Conservation (phyloP, 92 coral and sea anemone species). For the Scolanthus callimorphus region DNA sequence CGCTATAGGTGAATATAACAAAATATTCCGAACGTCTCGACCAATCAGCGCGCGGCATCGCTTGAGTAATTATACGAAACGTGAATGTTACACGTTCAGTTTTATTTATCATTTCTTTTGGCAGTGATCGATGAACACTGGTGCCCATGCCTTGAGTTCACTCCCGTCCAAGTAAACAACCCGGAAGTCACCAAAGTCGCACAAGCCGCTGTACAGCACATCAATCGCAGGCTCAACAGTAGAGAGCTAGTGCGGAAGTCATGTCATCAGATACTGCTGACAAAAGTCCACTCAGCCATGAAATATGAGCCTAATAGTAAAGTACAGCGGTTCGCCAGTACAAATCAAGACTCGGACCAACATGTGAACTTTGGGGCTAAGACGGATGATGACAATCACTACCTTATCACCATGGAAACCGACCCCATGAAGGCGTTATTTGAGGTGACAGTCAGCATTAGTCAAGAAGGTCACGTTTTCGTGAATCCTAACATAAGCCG, state of each 20-base stretch:
- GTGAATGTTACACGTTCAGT: too few relatives aligned
- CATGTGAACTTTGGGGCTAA: conserved; percentile 47
- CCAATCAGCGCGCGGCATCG: too few relatives aligned
- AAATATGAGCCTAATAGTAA: conserved; percentile 57
- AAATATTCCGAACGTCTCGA: too few relatives aligned
- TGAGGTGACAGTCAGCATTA: conserved; percentile 63
- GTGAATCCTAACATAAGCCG: conserved; percentile 86
- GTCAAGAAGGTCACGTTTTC: conserved; percentile 13
- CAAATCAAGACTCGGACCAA: conserved; percentile 74
- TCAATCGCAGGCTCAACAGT: conserved; percentile 54
- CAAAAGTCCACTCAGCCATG: conserved; percentile 45
- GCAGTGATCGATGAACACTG: conserved; percentile 88
- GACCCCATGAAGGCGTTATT: conserved; percentile 66
- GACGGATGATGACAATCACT: conserved; percentile 61
- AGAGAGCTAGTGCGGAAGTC: conserved; percentile 18
- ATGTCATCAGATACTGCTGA: conserved; percentile 44
- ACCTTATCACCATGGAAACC: conserved; percentile 68
- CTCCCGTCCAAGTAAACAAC: conserved; percentile 31
- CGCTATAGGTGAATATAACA: too few relatives aligned
- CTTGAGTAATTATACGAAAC: too few relatives aligned
- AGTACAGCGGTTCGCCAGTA: conserved; percentile 49
- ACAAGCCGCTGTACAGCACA: conserved; percentile 48
- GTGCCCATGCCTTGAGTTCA: conserved; percentile 91
- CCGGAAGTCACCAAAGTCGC: conserved; percentile 36
- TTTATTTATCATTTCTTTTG: too few relatives aligned